These are phyloP conservation scores for Hucho hucho DNA, from an alignment of 2,113 vertebrate genomes.

Conservation along the genomic window DNA sequence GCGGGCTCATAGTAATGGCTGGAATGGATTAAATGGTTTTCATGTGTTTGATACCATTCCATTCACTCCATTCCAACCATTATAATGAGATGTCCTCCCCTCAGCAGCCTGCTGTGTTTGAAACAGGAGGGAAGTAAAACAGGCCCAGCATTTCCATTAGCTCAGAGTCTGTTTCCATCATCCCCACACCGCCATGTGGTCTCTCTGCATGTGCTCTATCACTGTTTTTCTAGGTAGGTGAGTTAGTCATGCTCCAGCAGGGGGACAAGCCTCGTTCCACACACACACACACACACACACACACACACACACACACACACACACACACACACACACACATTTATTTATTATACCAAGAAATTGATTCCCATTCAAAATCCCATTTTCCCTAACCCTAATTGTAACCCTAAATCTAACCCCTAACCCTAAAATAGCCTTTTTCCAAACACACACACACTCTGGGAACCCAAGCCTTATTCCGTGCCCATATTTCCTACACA, in stretches of 20 bases:
- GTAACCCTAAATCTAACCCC: no score
- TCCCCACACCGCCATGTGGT: slow-evolving; percentile 34
- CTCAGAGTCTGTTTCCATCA: slow-evolving; percentile 26
- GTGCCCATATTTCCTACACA: no score
- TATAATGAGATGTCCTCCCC: background rate
- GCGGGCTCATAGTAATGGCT: no score
- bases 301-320: no score
- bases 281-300: slow-evolving; percentile 1
- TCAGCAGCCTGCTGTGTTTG: slow-evolving; percentile 82
- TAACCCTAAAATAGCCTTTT: no score
- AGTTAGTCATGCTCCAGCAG: slow-evolving; percentile 18
- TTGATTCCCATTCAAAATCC: no score
- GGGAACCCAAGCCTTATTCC: no score
- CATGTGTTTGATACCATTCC: background rate
- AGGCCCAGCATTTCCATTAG: slow-evolving; percentile 17
- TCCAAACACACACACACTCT: no score
- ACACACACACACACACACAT: no score
- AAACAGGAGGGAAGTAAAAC: background rate
- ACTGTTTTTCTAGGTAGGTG: background rate
- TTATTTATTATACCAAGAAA: no score
- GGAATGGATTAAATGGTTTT: background rate
- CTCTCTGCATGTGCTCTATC: slow-evolving; percentile 22
- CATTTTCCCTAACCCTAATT: no score
- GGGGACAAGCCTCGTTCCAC: background rate
- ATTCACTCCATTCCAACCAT: background rate